phyloP scores from a whole-genome alignment of 1,140 invertebrate genomes.

The Apocrypta bakeri region DNA sequence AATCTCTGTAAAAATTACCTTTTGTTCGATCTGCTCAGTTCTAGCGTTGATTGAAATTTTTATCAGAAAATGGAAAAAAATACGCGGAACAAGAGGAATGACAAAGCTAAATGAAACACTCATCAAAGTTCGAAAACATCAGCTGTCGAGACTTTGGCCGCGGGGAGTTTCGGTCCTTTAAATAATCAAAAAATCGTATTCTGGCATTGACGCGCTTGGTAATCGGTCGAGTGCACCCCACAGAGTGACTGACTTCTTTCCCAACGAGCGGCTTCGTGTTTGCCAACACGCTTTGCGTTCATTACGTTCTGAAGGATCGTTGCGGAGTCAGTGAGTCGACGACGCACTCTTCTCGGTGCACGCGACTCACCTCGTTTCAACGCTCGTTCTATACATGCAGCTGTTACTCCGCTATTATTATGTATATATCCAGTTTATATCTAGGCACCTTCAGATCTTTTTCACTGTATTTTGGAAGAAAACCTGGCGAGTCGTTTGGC shows the following conservation, averaged over 20 bases:
- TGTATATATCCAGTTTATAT: too few species aligned
- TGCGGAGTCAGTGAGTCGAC: slow-evolving; percentile 68
- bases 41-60: neutral
- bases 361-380: neutral
- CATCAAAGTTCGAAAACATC: slow-evolving; percentile 21
- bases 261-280: slow-evolving; percentile 68
- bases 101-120: slow-evolving; percentile 24
- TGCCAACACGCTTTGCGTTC: slow-evolving; percentile 69
- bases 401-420: neutral
- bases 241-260: slow-evolving; percentile 58
- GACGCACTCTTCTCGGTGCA: neutral
- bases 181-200: neutral
- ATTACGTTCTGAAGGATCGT: slow-evolving; percentile 71
- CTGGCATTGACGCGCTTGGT: neutral
- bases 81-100: neutral
- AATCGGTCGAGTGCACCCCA: neutral
- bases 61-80: neutral
- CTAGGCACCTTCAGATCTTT: too few species aligned
- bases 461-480: too few species aligned
- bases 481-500: too few species aligned
- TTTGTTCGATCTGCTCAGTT: neutral
- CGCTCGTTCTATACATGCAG: slow-evolving; percentile 17
- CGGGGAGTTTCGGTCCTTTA: neutral
- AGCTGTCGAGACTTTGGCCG: neutral
- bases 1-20: slow-evolving; percentile 9